Evolutionary conservation across 2,797 vertebrate species (phyloP).

Genomic region (Muscicapa striata): DNA sequence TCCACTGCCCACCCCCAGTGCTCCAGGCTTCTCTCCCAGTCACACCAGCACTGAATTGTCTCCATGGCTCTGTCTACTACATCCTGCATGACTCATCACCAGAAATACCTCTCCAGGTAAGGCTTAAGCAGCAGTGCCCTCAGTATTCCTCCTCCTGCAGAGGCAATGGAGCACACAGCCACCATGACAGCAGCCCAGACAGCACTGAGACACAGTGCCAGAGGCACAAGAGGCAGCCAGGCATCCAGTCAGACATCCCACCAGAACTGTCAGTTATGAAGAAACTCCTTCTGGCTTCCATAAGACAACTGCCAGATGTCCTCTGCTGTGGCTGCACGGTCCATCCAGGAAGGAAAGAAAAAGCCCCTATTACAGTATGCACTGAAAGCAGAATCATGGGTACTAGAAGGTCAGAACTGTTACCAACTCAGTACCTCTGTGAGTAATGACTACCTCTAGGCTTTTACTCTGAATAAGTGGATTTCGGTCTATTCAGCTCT

Average conservation of each 20-base stretch:
- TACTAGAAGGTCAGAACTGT: background rate
- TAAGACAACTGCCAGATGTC: background rate
- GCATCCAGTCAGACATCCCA: background rate
- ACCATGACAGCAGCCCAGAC: background rate
- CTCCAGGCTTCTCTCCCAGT: background rate
- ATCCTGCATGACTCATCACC: background rate
- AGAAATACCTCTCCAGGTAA: background rate
- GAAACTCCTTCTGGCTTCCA: background rate
- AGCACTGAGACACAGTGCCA: background rate
- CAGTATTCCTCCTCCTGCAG: background rate
- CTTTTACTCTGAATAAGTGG: slow-evolving; percentile 13
- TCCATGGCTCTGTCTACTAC: slow-evolving; percentile 13
- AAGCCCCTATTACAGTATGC: background rate
- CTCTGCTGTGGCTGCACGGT: background rate
- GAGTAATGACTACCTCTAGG: background rate
- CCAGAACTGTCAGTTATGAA: background rate
- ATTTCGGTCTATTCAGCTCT: background rate
- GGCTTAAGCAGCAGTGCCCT: background rate
- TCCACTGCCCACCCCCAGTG: background rate
- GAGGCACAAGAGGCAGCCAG: background rate
- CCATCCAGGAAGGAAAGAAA: background rate
- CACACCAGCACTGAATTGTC: background rate
- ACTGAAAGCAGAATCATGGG: background rate
- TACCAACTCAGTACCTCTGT: background rate
- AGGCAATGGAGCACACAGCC: background rate